phyloP scores from a whole-genome alignment of 1,140 invertebrate species.

The Euura lappo region DNA sequence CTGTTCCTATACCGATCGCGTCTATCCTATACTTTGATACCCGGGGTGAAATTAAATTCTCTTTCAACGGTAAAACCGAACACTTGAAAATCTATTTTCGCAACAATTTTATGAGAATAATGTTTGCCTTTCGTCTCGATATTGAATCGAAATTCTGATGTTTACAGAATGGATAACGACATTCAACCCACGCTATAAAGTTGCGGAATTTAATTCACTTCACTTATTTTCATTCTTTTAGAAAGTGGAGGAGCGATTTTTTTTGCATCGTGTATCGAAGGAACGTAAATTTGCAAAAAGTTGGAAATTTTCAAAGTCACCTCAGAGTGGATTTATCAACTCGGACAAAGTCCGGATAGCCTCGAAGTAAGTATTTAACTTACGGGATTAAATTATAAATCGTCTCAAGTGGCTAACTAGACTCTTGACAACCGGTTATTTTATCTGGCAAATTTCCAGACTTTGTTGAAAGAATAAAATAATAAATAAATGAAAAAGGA shows the following conservation, averaged over 20 bases:
- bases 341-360: not conserved
- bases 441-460: conserved; percentile 1
- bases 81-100: not conserved
- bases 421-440: conserved; percentile 5
- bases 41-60: not conserved
- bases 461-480: not conserved
- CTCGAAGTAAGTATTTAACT: not conserved
- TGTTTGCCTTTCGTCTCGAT: too few relatives aligned
- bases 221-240: too few relatives aligned
- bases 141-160: too few relatives aligned
- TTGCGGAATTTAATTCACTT: too few relatives aligned
- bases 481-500: too few relatives aligned
- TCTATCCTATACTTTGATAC: too few relatives aligned
- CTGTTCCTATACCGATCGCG: not conserved
- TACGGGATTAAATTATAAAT: conserved; percentile 1
- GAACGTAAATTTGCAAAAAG: too few relatives aligned
- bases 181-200: too few relatives aligned
- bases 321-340: not conserved
- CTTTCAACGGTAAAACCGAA: not conserved
- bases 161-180: too few relatives aligned
- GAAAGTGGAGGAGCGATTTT: too few relatives aligned
- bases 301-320: too few relatives aligned
- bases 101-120: not conserved
- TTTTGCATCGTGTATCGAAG: too few relatives aligned
- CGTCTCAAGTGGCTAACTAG: not conserved